phyloP scores from a whole-genome alignment of 2,797 vertebrate genomes.

The Decapterus maruadsi region DNA sequence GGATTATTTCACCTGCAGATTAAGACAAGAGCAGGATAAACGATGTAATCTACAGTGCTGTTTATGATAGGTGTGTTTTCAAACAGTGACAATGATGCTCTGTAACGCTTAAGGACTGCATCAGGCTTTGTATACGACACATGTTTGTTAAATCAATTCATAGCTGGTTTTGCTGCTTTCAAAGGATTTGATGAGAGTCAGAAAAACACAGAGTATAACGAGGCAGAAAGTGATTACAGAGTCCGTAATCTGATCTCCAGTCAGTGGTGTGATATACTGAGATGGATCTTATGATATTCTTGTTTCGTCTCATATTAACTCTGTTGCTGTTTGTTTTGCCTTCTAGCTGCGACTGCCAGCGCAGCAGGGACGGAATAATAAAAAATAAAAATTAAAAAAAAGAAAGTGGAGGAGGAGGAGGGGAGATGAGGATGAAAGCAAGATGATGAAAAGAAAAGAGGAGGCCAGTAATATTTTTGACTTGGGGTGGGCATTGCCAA shows the following conservation, averaged over 20 bases:
- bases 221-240: slow-evolving; percentile 6
- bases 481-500: too few relatives aligned
- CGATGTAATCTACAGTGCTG: not conserved
- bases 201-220: not conserved
- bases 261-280: slow-evolving; percentile 1
- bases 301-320: slow-evolving; percentile 47
- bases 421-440: not conserved
- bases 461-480: not conserved
- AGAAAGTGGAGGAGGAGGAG: too few relatives aligned
- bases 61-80: not conserved
- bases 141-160: not conserved
- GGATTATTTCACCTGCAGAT: not conserved
- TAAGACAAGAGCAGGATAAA: not conserved
- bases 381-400: not conserved
- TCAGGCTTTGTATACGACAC: not conserved
- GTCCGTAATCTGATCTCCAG: slow-evolving; percentile 21
- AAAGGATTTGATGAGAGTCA: not conserved
- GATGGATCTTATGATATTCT: slow-evolving; percentile 30
- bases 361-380: not conserved
- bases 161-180: not conserved
- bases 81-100: not conserved
- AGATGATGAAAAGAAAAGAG: not conserved
- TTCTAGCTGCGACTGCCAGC: slow-evolving; percentile 5
- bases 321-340: slow-evolving; percentile 23
- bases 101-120: not conserved